Evolutionary conservation across 2,888 invertebrate species (phyloP).

Genomic region (Melanophora roralis): DNA sequence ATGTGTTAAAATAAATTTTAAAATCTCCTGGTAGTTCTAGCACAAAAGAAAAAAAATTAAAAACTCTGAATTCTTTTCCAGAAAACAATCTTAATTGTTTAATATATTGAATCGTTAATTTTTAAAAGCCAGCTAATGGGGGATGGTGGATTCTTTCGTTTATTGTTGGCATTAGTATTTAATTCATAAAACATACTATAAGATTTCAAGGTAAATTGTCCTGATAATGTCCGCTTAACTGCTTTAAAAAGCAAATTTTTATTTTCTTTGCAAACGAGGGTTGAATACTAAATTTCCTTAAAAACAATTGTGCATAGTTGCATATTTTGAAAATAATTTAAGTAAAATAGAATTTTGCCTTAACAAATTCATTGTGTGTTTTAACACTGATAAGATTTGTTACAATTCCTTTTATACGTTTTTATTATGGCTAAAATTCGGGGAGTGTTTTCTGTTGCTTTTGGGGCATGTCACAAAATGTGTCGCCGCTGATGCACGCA

Average conservation of each 20-base stretch:
- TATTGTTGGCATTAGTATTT: background rate
- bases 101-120: background rate
- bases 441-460: conserved; percentile 24
- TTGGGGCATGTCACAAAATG: conserved; percentile 66
- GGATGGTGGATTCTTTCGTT: conserved; percentile 4
- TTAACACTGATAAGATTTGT: conserved; percentile 56
- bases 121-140: background rate
- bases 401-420: conserved; percentile 13
- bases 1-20: too few species aligned
- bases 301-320: conserved; percentile 51
- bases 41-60: too few species aligned
- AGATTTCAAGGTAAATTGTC: conserved; percentile 46
- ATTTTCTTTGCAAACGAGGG: conserved; percentile 2
- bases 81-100: background rate
- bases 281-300: conserved; percentile 33
- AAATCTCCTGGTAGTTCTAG: too few species aligned
- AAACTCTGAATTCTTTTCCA: background rate
- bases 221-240: conserved; percentile 34
- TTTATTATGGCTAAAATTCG: background rate
- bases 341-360: conserved; percentile 14
- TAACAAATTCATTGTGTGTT: conserved; percentile 40
- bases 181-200: conserved; percentile 42
- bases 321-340: conserved; percentile 20
- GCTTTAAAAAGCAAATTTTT: background rate
- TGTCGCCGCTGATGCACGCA: conserved; percentile 71